These are phyloP conservation scores for Epistrophe eligans DNA, from an alignment of 2,888 invertebrate genomes.

Conservation along the genomic window DNA sequence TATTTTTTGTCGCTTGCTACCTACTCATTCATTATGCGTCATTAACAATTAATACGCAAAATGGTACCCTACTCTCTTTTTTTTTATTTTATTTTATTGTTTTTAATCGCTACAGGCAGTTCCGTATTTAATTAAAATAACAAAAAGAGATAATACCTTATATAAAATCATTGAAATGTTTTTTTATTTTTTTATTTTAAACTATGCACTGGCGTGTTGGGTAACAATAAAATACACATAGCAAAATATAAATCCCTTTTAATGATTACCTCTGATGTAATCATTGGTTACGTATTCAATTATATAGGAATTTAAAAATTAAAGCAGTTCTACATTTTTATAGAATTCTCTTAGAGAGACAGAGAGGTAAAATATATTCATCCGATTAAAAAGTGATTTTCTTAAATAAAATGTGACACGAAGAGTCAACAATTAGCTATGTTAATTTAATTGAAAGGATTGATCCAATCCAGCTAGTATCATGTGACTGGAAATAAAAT, in stretches of 20 bases:
- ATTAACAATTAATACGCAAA: constrained; percentile 73
- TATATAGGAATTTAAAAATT: constrained; percentile 52
- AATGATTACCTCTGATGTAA: constrained; percentile 57
- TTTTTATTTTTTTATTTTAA: constrained; percentile 3
- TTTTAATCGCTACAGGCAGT: constrained; percentile 83
- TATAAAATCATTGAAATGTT: constrained; percentile 32
- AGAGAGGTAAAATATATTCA: neutral
- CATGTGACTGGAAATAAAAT: constrained; percentile 20
- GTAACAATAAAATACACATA: constrained; percentile 13
- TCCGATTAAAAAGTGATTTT: constrained; percentile 22
- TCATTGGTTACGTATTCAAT: constrained; percentile 68
- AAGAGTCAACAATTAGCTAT: constrained; percentile 57
- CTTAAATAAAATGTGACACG: constrained; percentile 57
- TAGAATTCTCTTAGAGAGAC: neutral
- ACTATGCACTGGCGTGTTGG: constrained; percentile 19
- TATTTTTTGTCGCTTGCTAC: constrained; percentile 1
- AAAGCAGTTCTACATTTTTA: neutral
- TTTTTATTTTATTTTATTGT: constrained; percentile 71
- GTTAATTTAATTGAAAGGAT: constrained; percentile 40
- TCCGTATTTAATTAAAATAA: constrained; percentile 73
- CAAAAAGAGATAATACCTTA: constrained; percentile 48
- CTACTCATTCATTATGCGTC: constrained; percentile 74
- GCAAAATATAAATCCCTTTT: constrained; percentile 57
- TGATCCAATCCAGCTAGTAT: neutral
- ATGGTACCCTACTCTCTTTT: constrained; percentile 26